Base-by-base conservation (phyloP, 2,797 vertebrate species). In the Clamator glandarius region DNA sequence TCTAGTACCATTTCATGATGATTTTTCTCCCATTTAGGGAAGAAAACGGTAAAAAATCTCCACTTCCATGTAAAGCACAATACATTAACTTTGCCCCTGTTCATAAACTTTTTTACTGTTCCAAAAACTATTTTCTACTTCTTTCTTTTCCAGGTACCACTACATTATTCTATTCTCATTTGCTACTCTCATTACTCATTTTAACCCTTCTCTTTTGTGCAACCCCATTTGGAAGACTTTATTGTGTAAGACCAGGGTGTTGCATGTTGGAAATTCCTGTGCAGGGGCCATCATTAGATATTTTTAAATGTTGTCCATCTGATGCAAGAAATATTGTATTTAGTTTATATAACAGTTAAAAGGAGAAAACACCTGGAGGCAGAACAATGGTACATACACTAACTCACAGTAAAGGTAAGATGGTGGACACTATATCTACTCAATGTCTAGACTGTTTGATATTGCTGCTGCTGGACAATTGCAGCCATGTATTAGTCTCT, bases 61-160 rank as follows among this genome's bases (percentile, higher is more conserved):
- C 66, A 18, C 5, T 84, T 73, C n/a, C 19, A 10, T 4, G 0
- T 36, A 18, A 82, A 80, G 64, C 83, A 18, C 36, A 58, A 24
- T 55, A 6, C 7, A 48, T 50, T 63, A 67, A 46, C 24, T 58
- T 84, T 20, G 1, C 2, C 33, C 3, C 4, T 69, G 19, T 14
- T 23, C 5, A 35, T 24, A 25, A 31, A 19, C 0, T 26, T 26
- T 57, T 73, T 63, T 39, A 21, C 15, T 62, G 2, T 46, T 82
- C 61, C 25, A 58, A 42, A 57, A 69, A 1, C 5, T 24, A 8
- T 51, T 63, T 73, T 42, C 25, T 76, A 2, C 13, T 48, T 82
- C 15, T 21, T 89, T 41, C 2, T 4, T 63, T 58, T 63, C 9
- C 25, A n/a, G 0, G 0, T 50, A 46, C 7, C 1, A 33, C 44